A percentile compares a stretch with the other conserved stretches of the same genome.
Conservation (phyloP, 2,113 vertebrate genomes). For the Alosa alosa region DNA sequence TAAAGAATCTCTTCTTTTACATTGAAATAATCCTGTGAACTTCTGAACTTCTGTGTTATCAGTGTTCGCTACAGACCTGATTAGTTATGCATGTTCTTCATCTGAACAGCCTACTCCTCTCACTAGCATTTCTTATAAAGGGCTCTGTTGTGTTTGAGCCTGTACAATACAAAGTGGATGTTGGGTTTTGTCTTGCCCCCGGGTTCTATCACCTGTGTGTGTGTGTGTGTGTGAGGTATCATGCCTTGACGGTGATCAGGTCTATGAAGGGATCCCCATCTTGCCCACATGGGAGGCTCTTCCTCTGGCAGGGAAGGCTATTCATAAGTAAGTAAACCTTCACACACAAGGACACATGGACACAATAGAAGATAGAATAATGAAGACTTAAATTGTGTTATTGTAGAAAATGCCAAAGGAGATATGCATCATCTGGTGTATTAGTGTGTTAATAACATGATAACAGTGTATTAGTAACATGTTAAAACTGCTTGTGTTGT, state of each 20-base stretch:
- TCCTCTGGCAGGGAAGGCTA: constrained; percentile 90
- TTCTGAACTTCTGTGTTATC: too few species aligned
- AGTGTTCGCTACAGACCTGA: too few species aligned
- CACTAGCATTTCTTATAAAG: too few species aligned
- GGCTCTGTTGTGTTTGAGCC: neutral
- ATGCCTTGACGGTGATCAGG: constrained; percentile 70
- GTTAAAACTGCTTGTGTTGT: neutral
- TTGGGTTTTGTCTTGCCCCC: too few species aligned
- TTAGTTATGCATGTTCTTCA: too few species aligned
- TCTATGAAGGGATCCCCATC: constrained; percentile 93
- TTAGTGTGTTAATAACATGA: neutral
- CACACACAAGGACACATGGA: neutral
- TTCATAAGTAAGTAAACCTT: constrained; percentile 86
- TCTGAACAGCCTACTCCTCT: too few species aligned
- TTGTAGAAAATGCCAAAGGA: neutral
- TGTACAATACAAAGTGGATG: neutral
- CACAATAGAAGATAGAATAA: neutral
- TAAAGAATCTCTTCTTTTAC: too few species aligned
- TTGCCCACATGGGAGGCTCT: constrained; percentile 93
- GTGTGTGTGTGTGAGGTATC: neutral
- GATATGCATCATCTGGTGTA: neutral
- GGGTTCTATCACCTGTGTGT: neutral
- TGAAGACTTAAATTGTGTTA: neutral
- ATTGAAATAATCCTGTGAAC: too few species aligned
- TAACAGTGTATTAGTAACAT: neutral